Base-by-base conservation (phyloP, 2,797 vertebrate genomes). In the Acipenser ruthenus region DNA sequence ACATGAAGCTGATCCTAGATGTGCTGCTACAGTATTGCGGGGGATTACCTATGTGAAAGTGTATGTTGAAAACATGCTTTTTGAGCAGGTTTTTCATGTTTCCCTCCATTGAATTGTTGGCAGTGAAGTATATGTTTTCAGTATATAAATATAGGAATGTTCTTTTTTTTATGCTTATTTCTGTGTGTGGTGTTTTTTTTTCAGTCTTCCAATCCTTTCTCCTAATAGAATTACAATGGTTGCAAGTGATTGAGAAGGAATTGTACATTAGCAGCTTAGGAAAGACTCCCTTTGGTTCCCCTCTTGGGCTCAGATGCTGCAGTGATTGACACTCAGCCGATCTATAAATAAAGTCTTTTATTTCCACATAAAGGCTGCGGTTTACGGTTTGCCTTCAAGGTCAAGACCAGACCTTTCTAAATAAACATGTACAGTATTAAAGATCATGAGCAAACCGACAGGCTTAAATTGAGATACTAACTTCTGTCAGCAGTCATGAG, bases 301-400 rank as follows among this genome's bases (percentile, higher is more conserved):
- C 55, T 72, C 84, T 80, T 15, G 53, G 78, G 83, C 82, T 85
- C 86, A 76, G 86, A 88, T 87, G 89, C 83, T 49, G 55, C 83
- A 58, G 50, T 92, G 93, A 94, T 92, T 88, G 91, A 92, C 91
- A 82, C 79, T 83, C 88, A 87, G 86, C 87, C 89, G 87, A 92
- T 93, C 92, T 93, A 93, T 93, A 95, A 95, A 94, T 93, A 93
- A 91, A 89, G 84, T 87, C 85, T 87, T 91, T 90, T 89, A 83
- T 86, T 76, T 70, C 81, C 82, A 85, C 81, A 83, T 90, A 89
- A 90, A 93, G 89, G 90, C 87, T 81, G 86, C 73, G 75, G 81
- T 86, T 89, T 83, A 80, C 81, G 74, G 87, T 91, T 88, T 82
- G 86, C 83, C 85, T 92, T 90, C 93, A 94, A 95, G 94, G 93